Base-by-base conservation (phyloP, 2,888 invertebrate species). In the Mellilla xanthometata region DNA sequence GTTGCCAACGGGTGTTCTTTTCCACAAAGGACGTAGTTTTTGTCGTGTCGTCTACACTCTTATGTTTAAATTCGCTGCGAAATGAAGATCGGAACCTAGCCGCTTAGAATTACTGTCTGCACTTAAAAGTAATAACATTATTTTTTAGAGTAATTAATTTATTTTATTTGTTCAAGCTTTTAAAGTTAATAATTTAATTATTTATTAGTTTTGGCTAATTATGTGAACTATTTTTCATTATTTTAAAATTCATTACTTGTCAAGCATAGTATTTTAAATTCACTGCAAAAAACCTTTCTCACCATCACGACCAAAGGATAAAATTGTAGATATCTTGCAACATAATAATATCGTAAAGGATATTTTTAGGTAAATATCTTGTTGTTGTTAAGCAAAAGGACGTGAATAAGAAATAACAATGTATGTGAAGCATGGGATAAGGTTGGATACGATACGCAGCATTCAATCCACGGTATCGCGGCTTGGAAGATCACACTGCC, bases 381-480 rank as follows among this genome's bases (percentile, higher is more conserved):
- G 75, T 75, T 75, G 75, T 63, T 55, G 56, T 50, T 27, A 23
- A 15, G 58, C 56, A 61, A 27, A 28, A 24, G 58, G 58, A 64
- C 52, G 57, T 52, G 67, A 70, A 76, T 72, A 76, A 73, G 71
- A 72, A 70, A 75, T 72, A 77, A 71, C 65, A 49, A 76, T 76
- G 76, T 81, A 75, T 76, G 71, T 69, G 75, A 73, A 74, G 76
- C 68, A 68, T 62, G 62, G 76, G 80, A 81, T 82, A 79, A 83
- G 76, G 77, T 66, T 58, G 62, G 60, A n/a, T n/a, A n/a, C n/a
- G 74, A 79, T 73, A 71, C 76, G 68, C 68, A 75, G 72, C 77
- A 76, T 82, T 83, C 81, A 82, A 82, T 82, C 78, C 76, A 62
- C 66, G 67, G 77, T 79, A 79, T 81, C 80, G 71, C 60, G 58